Percentiles rank a stretch among this genome's conserved stretches.
These are phyloP conservation scores for Babyrousa celebensis DNA, from an alignment of 2,797 vertebrate genomes.

Conservation along the genomic window DNA sequence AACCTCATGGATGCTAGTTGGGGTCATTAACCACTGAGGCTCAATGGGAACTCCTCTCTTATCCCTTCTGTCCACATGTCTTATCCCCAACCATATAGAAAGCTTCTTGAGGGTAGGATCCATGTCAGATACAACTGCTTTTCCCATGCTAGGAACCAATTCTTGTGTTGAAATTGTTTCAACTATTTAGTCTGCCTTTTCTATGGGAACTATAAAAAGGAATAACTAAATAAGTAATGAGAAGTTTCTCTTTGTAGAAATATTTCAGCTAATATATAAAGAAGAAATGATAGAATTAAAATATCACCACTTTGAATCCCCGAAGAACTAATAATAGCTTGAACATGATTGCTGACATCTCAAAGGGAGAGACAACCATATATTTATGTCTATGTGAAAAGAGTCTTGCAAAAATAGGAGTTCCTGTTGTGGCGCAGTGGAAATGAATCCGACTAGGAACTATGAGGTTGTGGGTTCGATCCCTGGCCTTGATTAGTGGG, in stretches of 20 bases:
- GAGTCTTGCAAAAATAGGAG: too few species aligned
- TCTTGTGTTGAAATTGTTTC: neutral
- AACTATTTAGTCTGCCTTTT: neutral
- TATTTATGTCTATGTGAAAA: too few species aligned
- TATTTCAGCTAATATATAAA: neutral
- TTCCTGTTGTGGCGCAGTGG: too few species aligned
- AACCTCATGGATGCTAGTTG: too few species aligned
- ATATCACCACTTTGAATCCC: neutral
- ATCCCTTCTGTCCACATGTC: too few species aligned
- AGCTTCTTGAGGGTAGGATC: neutral
- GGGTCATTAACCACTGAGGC: too few species aligned
- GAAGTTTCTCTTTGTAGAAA: conserved; percentile 7
- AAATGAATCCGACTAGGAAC: too few species aligned
- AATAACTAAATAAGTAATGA: neutral
- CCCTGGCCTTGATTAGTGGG: too few species aligned
- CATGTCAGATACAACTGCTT: neutral
- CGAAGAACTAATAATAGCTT: conserved; percentile 9
- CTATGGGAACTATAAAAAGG: neutral
- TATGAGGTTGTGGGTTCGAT: too few species aligned
- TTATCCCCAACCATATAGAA: neutral
- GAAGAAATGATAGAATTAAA: conserved; percentile 21
- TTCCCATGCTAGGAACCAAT: neutral
- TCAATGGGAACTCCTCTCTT: neutral
- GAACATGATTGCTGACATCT: neutral
- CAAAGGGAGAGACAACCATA: neutral